Conservation (phyloP, 2,113 vertebrate species). For the Platysteira castanea region DNA sequence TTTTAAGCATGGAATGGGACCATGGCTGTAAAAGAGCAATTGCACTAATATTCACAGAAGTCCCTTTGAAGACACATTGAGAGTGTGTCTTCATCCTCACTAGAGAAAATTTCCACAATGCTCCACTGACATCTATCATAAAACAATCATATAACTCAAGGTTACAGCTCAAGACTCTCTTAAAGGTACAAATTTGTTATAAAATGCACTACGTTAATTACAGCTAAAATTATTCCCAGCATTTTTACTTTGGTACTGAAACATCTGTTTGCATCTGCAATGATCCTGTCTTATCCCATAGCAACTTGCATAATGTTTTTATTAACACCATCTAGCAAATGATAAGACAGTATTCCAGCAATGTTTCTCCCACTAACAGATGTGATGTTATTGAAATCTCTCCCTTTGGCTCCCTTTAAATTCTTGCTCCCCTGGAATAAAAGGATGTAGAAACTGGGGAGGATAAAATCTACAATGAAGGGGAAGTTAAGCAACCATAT, state of each 20-base stretch:
- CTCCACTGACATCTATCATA: background rate
- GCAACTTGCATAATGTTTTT: constrained; percentile 58
- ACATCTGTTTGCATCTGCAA: constrained; percentile 70
- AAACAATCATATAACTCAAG: constrained; percentile 49
- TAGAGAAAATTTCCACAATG: background rate
- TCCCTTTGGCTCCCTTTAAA: constrained; percentile 39
- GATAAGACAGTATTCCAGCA: constrained; percentile 27
- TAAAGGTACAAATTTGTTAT: constrained; percentile 55
- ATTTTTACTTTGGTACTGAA: constrained; percentile 54
- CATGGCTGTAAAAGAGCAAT: background rate
- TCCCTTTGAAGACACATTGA: background rate
- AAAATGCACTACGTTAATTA: constrained; percentile 63
- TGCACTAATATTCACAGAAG: background rate
- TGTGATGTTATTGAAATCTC: constrained; percentile 45
- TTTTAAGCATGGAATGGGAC: background rate
- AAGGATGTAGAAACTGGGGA: background rate
- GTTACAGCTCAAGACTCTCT: constrained; percentile 43
- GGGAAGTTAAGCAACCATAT: background rate
- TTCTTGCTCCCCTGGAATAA: constrained; percentile 2
- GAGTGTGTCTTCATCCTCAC: background rate
- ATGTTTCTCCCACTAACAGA: constrained; percentile 41
- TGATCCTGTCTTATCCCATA: constrained; percentile 23
- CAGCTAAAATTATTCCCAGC: constrained; percentile 68
- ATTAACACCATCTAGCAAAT: constrained; percentile 32
- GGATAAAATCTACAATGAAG: background rate